Evolutionary conservation across 2,888 invertebrate genomes (phyloP), one percentile per base, ranked within the genome.

Genomic region (Dryobota labecula): DNA sequence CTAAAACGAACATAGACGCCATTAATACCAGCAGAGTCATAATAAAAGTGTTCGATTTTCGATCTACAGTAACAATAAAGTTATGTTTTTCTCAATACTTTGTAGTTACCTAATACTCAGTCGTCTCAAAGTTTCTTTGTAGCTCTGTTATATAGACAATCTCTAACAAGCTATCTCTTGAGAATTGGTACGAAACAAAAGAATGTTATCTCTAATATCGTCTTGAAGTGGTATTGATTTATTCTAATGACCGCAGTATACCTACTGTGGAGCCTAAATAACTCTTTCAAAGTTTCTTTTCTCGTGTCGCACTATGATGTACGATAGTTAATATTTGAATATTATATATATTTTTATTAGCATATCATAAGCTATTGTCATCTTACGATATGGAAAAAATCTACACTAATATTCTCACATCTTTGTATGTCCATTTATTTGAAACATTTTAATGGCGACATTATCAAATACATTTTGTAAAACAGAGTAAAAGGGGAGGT

Each of bases 201-300:
- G 24, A 70, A 30, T 36, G 5, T 38, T n/a, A 15, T 9, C 11
- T 36, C 9, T 18, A 15, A 9, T 47, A 30, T 13, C 1, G 15
- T 43, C 33, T 73, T 56, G 24, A 20, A 63, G 38, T 33, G 9
- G 7, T 43, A 66, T 75, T 11, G 24, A 56, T 33, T 33, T 33
- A 13, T 13, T 20, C 1, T 47, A 11, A 43, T 56, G 11, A 47
- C 41, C 45, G 36, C 56, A 56, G 8, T 43, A 38, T 13, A 43
- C 9, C n/a, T 18, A 45, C n/a, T 20, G 47, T 27, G 18, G 36
- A n/a, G 7, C 8, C 15, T 33, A 1, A 15, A 49, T 3, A 65
- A 73, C 24, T 64, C 2, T 13, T 2, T 20, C 2, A 11, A 27
- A 43, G 2, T 18, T n/a, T 41, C 0, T n/a, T n/a, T 24, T 47